Percentiles rank a stretch among this genome's conserved stretches.
Evolutionary conservation across 2,888 invertebrate species (phyloP).

Genomic region (Celastrina argiolus): DNA sequence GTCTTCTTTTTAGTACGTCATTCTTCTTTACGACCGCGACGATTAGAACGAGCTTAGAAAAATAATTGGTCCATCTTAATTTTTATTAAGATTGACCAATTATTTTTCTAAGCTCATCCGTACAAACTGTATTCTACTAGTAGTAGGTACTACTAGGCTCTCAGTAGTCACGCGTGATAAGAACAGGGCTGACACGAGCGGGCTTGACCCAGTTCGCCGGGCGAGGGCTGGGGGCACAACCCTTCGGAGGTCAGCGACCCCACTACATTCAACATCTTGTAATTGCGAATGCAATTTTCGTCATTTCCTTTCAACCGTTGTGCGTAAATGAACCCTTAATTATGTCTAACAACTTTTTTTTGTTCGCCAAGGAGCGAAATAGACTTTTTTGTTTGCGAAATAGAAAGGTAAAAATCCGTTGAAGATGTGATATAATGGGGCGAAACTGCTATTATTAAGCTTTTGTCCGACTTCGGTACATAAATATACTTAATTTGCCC

Average conservation of each 20-base stretch:
- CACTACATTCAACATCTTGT: neutral
- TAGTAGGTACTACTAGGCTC: slow-evolving; percentile 4
- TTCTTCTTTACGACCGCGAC: no score
- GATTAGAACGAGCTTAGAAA: no score
- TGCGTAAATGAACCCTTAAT: neutral
- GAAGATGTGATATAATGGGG: neutral
- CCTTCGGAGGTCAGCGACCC: slow-evolving; percentile 7
- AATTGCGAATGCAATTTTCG: slow-evolving; percentile 17
- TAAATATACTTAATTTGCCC: no score
- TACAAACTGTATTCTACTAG: no score
- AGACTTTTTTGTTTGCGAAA: neutral
- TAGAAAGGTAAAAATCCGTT: neutral
- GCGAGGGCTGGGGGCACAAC: slow-evolving; percentile 3
- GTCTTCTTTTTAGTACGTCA: no score
- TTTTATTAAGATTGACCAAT: no score
- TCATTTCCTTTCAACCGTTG: neutral
- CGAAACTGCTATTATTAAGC: neutral
- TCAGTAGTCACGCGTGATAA: slow-evolving; percentile 4
- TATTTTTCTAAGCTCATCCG: no score
- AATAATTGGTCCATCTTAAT: no score
- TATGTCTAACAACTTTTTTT: neutral
- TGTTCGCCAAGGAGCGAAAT: neutral
- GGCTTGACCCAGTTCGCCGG: neutral
- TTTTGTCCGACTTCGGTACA: neutral
- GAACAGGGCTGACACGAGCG: slow-evolving; percentile 11